phyloP scores from a whole-genome alignment of 2,888 invertebrate species.

The Pasiphila rectangulata region DNA sequence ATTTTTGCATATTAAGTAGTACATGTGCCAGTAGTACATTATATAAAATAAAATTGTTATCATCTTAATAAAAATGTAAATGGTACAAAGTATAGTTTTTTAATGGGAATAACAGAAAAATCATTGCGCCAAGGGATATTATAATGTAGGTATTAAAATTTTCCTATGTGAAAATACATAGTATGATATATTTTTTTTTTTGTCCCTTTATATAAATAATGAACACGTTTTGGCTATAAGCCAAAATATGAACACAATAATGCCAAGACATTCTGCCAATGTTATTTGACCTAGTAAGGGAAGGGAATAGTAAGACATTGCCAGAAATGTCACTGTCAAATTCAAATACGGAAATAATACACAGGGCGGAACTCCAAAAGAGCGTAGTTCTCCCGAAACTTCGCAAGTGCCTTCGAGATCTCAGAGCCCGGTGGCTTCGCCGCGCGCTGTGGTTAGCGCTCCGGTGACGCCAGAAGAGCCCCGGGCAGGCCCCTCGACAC shows the following conservation, averaged over 20 bases:
- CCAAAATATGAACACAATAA: background rate
- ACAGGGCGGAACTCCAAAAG: conserved; percentile 55
- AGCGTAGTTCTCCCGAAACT: conserved; percentile 56
- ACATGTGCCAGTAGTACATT: too few species aligned
- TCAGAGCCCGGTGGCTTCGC: conserved; percentile 47
- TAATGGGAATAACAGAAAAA: too few species aligned
- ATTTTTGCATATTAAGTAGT: background rate
- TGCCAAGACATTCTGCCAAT: background rate
- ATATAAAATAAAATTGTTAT: too few species aligned
- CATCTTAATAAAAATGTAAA: too few species aligned
- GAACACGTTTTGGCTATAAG: background rate
- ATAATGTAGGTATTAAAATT: too few species aligned
- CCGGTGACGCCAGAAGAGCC: conserved; percentile 52
- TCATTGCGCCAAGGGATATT: too few species aligned
- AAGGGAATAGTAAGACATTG: conserved; percentile 40
- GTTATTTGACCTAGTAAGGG: conserved; percentile 36
- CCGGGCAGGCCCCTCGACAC: conserved; percentile 60
- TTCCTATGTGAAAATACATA: too few species aligned
- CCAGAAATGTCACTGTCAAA: conserved; percentile 20
- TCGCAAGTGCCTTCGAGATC: conserved; percentile 48
- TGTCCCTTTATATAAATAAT: too few species aligned
- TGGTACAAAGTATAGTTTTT: too few species aligned
- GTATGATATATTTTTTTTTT: too few species aligned
- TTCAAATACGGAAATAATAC: conserved; percentile 37
- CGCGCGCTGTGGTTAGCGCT: conserved; percentile 41